Evolutionary conservation across 2,113 vertebrate species (phyloP).

Genomic region (Notothenia rossii): DNA sequence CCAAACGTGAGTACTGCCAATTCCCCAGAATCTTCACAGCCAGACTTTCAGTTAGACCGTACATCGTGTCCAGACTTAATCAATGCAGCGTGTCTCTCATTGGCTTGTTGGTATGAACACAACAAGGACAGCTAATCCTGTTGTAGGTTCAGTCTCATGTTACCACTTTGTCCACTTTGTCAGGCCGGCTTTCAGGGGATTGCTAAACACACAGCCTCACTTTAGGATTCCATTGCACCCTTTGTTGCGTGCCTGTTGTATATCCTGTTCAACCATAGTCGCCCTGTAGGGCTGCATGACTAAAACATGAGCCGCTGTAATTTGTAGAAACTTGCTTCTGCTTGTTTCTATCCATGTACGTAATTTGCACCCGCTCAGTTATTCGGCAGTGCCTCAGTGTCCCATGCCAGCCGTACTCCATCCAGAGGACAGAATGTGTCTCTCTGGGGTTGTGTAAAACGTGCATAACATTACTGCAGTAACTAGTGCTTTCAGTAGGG

Average conservation of each 20-base stretch:
- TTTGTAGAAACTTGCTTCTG: slow-evolving; percentile 33
- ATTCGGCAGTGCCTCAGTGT: slow-evolving; percentile 28
- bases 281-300: not conserved
- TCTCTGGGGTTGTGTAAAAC: slow-evolving; percentile 1
- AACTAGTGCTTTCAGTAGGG: not conserved
- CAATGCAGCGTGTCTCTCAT: not conserved
- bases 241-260: slow-evolving; percentile 23
- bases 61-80: slow-evolving; percentile 16
- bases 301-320: slow-evolving; percentile 42
- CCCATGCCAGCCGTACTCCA: not conserved
- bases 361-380: slow-evolving; percentile 45
- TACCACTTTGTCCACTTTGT: slow-evolving; percentile 59
- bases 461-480: not conserved
- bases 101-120: slow-evolving; percentile 12
- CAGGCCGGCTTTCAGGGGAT: slow-evolving; percentile 29
- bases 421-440: not conserved
- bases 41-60: slow-evolving; percentile 20
- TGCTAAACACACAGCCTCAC: slow-evolving; percentile 33
- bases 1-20: slow-evolving; percentile 81
- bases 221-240: slow-evolving; percentile 26
- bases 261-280: slow-evolving; percentile 16
- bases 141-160: slow-evolving; percentile 42
- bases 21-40: slow-evolving; percentile 4
- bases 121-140: slow-evolving; percentile 37
- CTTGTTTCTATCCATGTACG: slow-evolving; percentile 48